Percentiles rank a stretch among this genome's conserved stretches.
phyloP scores from a whole-genome alignment of 2,888 invertebrate genomes.

The Pteria penguin region DNA sequence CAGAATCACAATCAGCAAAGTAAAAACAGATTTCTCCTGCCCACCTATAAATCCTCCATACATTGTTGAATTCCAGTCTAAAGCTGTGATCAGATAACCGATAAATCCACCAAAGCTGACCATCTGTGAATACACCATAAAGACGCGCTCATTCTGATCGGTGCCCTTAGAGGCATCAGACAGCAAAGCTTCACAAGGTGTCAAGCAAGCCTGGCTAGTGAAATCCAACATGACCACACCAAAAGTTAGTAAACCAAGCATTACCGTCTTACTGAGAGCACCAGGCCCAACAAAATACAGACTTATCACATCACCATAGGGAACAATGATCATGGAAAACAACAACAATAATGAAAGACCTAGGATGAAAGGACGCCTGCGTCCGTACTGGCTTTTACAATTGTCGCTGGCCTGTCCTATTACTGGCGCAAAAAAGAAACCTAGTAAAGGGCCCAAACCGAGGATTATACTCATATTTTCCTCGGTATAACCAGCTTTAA shows the following conservation, averaged over 20 bases:
- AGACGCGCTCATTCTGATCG: slow-evolving; percentile 94
- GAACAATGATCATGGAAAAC: slow-evolving; percentile 79
- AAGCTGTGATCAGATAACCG: slow-evolving; percentile 88
- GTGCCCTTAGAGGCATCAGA: slow-evolving; percentile 92
- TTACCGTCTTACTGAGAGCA: slow-evolving; percentile 55
- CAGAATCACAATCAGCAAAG: slow-evolving; percentile 93
- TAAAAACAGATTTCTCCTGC: slow-evolving; percentile 95
- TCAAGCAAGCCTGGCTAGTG: slow-evolving; percentile 97
- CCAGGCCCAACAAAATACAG: slow-evolving; percentile 58
- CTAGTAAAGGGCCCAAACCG: slow-evolving; percentile 80
- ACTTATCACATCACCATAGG: slow-evolving; percentile 74
- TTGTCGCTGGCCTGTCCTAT: slow-evolving; percentile 80
- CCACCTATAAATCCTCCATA: slow-evolving; percentile 85
- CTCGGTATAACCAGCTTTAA: slow-evolving; percentile 81
- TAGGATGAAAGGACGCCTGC: slow-evolving; percentile 81
- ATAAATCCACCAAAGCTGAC: slow-evolving; percentile 96
- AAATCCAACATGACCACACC: slow-evolving; percentile 96
- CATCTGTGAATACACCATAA: slow-evolving; percentile 97
- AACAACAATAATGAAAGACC: slow-evolving; percentile 77
- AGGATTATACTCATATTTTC: slow-evolving; percentile 80
- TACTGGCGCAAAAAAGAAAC: slow-evolving; percentile 79
- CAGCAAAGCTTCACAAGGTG: slow-evolving; percentile 94
- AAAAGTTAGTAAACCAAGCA: slow-evolving; percentile 80
- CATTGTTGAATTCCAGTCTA: slow-evolving; percentile 93
- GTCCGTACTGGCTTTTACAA: slow-evolving; percentile 78